Evolutionary conservation across 2,797 vertebrate genomes (phyloP).

Genomic region (Cryptoblepharus egeriae): DNA sequence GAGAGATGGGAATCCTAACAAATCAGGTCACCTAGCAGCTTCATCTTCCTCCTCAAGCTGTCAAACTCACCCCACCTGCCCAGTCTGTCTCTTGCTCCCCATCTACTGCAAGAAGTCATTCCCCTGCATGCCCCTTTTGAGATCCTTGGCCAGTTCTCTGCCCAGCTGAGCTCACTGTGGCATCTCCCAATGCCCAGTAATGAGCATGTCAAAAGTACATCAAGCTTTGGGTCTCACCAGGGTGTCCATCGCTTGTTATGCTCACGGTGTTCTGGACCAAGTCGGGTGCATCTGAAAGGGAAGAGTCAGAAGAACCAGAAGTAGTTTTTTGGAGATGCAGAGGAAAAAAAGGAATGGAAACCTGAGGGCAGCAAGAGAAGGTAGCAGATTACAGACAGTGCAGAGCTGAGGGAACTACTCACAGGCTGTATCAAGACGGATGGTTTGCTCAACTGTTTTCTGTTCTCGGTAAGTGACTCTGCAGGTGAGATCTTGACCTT

Average conservation of each 20-base stretch:
- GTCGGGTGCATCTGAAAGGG: not conserved
- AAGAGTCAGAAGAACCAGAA: not conserved
- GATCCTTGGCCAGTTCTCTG: not conserved
- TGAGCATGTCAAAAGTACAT: not conserved
- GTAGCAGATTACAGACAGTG: too few species aligned
- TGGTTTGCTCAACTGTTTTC: rapidly evolving
- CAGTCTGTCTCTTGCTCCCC: too few species aligned
- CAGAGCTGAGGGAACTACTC: conserved; percentile 19
- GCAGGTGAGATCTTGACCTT: conserved; percentile 26
- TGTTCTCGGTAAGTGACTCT: not conserved
- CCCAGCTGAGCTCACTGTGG: too few species aligned
- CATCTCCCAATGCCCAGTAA: not conserved
- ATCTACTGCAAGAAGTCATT: not conserved
- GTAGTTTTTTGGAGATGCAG: not conserved
- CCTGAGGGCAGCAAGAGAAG: not conserved
- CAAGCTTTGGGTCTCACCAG: not conserved
- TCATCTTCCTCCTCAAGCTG: not conserved
- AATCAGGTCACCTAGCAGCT: not conserved
- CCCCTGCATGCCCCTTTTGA: not conserved
- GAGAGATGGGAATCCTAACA: not conserved
- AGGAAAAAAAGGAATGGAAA: too few species aligned
- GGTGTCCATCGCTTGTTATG: rapidly evolving
- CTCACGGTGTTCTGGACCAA: not conserved
- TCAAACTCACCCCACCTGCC: not conserved
- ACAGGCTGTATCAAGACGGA: conserved; percentile 10